These are phyloP conservation scores for Climacteris rufus DNA, from an alignment of 2,113 vertebrate genomes.

Conservation along the genomic window DNA sequence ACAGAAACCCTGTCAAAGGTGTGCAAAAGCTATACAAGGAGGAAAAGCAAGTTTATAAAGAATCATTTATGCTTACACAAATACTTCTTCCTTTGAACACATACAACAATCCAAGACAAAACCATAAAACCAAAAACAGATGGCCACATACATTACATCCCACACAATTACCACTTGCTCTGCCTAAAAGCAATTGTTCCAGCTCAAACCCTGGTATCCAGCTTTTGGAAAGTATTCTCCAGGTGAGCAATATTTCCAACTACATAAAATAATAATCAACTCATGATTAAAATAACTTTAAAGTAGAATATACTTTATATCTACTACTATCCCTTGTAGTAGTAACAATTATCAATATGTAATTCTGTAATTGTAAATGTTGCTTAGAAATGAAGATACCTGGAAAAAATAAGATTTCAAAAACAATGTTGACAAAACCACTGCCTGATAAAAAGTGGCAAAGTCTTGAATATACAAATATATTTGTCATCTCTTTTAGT, in stretches of 20 bases:
- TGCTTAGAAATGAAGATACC: background rate
- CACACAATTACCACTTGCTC: background rate
- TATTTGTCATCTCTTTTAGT: background rate
- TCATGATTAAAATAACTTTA: background rate
- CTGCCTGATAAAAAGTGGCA: background rate
- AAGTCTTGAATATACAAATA: background rate
- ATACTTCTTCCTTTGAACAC: background rate
- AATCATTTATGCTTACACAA: background rate
- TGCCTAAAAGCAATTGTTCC: background rate
- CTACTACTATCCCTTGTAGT: background rate
- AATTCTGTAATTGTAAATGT: background rate
- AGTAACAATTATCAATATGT: background rate
- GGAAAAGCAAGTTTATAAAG: background rate
- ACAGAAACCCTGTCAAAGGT: background rate
- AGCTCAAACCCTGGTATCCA: background rate
- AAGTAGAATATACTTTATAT: background rate
- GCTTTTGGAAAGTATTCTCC: background rate
- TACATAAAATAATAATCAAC: background rate
- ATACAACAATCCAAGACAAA: slow-evolving; percentile 13
- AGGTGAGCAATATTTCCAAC: background rate
- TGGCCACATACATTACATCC: background rate
- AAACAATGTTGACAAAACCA: background rate
- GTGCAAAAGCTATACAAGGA: background rate
- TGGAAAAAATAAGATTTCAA: background rate
- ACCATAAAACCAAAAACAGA: background rate